phyloP scores from a whole-genome alignment of 2,888 invertebrate genomes.

The Deilephila elpenor region DNA sequence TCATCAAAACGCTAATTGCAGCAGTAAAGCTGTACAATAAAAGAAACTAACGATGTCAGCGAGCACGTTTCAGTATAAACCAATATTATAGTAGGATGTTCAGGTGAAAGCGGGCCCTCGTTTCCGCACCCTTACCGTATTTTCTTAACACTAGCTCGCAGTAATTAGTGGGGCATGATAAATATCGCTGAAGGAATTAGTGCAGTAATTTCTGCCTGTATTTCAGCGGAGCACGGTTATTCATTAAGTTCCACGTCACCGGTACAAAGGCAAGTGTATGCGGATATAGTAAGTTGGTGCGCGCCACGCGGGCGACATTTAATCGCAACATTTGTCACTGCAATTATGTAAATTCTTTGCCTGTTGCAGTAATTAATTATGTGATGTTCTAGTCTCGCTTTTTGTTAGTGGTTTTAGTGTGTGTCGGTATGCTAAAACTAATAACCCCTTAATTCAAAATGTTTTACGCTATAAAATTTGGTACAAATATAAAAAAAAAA shows the following conservation, averaged over 20 bases:
- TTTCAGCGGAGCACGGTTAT: constrained; percentile 49
- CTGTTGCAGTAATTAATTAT: too few species aligned
- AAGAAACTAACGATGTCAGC: background rate
- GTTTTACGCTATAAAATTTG: too few species aligned
- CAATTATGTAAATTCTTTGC: background rate
- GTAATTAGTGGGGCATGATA: constrained; percentile 60
- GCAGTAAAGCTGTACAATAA: background rate
- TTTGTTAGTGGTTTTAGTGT: too few species aligned
- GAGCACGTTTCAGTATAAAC: constrained; percentile 7
- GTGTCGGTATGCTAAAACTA: too few species aligned
- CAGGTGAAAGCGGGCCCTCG: constrained; percentile 35
- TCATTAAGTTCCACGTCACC: constrained; percentile 55
- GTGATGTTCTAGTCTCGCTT: too few species aligned
- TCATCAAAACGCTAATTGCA: background rate
- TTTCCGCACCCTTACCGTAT: constrained; percentile 31
- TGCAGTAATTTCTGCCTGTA: constrained; percentile 59
- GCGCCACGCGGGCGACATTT: constrained; percentile 7
- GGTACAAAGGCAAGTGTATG: constrained; percentile 36
- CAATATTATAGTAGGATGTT: background rate
- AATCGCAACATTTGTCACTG: background rate
- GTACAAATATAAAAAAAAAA: too few species aligned
- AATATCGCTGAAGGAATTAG: constrained; percentile 59
- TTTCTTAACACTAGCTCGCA: constrained; percentile 28
- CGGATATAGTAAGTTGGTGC: constrained; percentile 18
- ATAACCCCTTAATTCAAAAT: too few species aligned